phyloP scores from a whole-genome alignment of 2,797 vertebrate genomes.

The Pteronotus mesoamericanus region DNA sequence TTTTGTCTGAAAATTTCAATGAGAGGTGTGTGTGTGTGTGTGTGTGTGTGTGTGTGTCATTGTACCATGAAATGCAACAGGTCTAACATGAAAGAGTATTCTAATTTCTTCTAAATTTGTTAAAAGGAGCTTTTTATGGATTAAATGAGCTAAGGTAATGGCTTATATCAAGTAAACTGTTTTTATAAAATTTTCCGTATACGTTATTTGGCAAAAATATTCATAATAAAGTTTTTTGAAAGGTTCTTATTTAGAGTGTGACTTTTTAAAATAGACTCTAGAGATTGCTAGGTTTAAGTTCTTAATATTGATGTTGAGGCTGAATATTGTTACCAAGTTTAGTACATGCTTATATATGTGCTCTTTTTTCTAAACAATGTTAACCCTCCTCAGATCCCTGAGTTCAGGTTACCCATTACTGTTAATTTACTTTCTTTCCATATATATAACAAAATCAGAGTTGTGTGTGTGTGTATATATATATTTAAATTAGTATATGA shows the following conservation, averaged over 20 bases:
- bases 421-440: background rate
- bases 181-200: constrained; percentile 17
- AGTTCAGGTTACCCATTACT: background rate
- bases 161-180: background rate
- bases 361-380: background rate
- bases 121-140: constrained; percentile 4
- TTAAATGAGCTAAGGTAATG: background rate
- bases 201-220: background rate
- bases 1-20: constrained; percentile 13
- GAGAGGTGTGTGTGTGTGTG: constrained; percentile 27
- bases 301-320: background rate
- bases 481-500: background rate
- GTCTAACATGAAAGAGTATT: background rate
- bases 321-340: background rate
- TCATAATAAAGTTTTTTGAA: background rate
- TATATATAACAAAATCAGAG: background rate
- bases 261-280: background rate
- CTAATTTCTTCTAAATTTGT: constrained; percentile 42
- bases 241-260: background rate
- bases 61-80: background rate
- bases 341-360: background rate
- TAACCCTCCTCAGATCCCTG: background rate
- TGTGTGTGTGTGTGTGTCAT: background rate
- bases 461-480: background rate
- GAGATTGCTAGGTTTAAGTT: background rate